phyloP scores from a whole-genome alignment of 2,113 vertebrate genomes.

The Xyliphius kryptos region DNA sequence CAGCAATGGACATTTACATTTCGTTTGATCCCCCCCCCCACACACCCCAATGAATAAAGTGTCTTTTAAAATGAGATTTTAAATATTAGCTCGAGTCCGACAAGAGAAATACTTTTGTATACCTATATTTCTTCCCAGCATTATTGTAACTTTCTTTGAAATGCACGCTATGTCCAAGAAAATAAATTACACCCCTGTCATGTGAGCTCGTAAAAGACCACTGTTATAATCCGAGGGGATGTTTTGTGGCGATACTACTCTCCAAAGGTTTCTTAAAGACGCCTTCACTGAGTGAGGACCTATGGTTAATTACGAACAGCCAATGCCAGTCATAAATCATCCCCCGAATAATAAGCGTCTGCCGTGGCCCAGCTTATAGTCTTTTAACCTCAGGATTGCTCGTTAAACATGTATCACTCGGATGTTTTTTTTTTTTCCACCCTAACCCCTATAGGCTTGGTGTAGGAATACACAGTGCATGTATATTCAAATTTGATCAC shows the following conservation, averaged over 20 bases:
- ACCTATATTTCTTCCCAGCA: constrained; percentile 5
- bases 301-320: constrained; percentile 62
- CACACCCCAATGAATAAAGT: too few relatives aligned
- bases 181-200: constrained; percentile 48
- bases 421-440: too few relatives aligned
- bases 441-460: too few relatives aligned
- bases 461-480: too few relatives aligned
- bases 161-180: constrained; percentile 13
- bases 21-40: too few relatives aligned
- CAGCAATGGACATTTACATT: too few relatives aligned
- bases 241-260: constrained; percentile 54
- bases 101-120: too few relatives aligned
- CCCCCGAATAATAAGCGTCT: constrained; percentile 57
- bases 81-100: too few relatives aligned
- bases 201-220: constrained; percentile 51
- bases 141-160: constrained; percentile 7
- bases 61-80: too few relatives aligned
- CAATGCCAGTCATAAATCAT: constrained; percentile 57
- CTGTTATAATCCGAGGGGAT: constrained; percentile 49
- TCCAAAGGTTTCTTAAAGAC: constrained; percentile 54
- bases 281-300: constrained; percentile 49
- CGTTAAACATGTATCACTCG: too few relatives aligned
- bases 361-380: constrained; percentile 48
- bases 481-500: too few relatives aligned
- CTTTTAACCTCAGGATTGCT: constrained; percentile 63